These are phyloP conservation scores for Zapornia atra DNA, from an alignment of 2,113 vertebrate genomes.

Conservation along the genomic window DNA sequence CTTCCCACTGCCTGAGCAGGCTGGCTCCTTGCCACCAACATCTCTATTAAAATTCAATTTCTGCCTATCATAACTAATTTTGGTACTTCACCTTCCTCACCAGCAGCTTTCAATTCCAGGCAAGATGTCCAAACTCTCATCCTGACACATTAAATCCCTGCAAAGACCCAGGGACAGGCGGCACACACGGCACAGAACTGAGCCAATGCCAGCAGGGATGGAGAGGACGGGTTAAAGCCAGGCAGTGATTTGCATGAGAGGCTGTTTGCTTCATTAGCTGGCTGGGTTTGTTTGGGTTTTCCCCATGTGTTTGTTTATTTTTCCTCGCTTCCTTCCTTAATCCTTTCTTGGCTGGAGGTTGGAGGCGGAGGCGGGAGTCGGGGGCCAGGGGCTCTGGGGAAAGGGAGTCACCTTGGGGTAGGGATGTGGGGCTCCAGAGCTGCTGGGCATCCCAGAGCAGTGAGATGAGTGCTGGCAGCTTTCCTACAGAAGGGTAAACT, in stretches of 20 bases:
- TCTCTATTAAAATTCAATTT: constrained; percentile 83
- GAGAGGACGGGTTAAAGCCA: not conserved
- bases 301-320: not conserved
- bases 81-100: constrained; percentile 38
- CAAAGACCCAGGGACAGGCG: not conserved
- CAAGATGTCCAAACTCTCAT: not conserved
- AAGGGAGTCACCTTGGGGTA: not conserved
- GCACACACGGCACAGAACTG: not conserved
- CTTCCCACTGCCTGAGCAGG: constrained; percentile 74
- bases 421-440: not conserved
- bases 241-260: not conserved
- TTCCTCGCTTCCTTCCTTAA: not conserved
- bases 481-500: not conserved
- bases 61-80: constrained; percentile 77
- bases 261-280: not conserved
- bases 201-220: not conserved
- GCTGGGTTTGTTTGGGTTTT: constrained; percentile 40
- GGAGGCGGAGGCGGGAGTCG: not conserved
- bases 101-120: constrained; percentile 55
- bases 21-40: constrained; percentile 77
- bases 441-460: accelerated
- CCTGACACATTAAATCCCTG: not conserved
- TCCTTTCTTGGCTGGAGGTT: constrained; percentile 29
- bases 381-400: accelerated
- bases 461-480: accelerated